Evolutionary conservation across 2,888 invertebrate species (phyloP).

Genomic region (Clepsis dumicolana): DNA sequence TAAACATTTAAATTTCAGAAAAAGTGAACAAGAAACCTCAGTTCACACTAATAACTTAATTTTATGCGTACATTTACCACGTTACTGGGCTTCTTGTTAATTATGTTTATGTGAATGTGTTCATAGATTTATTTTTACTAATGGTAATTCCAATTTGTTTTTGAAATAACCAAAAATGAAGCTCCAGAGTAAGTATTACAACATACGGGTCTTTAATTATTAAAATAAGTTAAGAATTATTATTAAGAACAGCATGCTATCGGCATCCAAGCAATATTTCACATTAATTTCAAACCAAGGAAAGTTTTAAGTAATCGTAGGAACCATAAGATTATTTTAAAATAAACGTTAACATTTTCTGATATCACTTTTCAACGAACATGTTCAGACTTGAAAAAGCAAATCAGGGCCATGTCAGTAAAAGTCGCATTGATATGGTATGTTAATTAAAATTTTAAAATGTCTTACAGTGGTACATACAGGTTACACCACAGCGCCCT

Average conservation of each 20-base stretch:
- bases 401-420: neutral
- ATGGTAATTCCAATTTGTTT: slow-evolving; percentile 13
- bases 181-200: slow-evolving; percentile 53
- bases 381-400: neutral
- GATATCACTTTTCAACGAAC: neutral
- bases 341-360: neutral
- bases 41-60: neutral
- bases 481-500: neutral
- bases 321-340: neutral
- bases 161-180: slow-evolving; percentile 19
- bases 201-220: slow-evolving; percentile 66
- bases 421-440: too few species aligned
- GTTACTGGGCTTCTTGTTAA: neutral
- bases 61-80: neutral
- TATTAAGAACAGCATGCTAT: slow-evolving; percentile 17
- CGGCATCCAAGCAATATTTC: slow-evolving; percentile 26
- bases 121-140: slow-evolving; percentile 14
- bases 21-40: neutral
- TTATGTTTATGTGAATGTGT: slow-evolving; percentile 5
- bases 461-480: neutral
- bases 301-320: neutral
- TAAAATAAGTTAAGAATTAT: slow-evolving; percentile 52
- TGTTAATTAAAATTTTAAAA: too few species aligned
- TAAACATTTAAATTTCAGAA: neutral
- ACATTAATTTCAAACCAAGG: neutral